A percentile compares a stretch with the other conserved stretches of the same genome.
These are phyloP conservation scores for Argya squamiceps DNA, from an alignment of 2,797 vertebrate species.

Conservation along the genomic window DNA sequence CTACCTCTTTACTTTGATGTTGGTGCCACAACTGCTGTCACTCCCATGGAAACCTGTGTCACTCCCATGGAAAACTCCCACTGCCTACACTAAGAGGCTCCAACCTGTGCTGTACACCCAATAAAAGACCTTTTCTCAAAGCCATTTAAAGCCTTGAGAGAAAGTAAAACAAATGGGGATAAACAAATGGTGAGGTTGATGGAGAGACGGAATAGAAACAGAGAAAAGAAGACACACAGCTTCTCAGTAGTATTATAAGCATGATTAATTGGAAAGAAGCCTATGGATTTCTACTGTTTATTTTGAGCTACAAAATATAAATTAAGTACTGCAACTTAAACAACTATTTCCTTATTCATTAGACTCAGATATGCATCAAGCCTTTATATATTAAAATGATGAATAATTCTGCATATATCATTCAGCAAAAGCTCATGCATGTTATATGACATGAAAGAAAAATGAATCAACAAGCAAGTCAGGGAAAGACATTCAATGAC, in stretches of 20 bases:
- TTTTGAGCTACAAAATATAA: conserved; percentile 6
- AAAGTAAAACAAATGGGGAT: background rate
- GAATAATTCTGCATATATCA: background rate
- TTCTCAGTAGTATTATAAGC: background rate
- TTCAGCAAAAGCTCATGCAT: background rate
- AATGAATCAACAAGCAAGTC: background rate
- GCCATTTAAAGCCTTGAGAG: background rate
- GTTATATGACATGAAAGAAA: background rate
- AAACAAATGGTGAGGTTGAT: background rate
- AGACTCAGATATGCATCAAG: background rate
- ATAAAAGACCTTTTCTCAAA: background rate
- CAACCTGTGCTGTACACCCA: background rate
- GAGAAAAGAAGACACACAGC: background rate
- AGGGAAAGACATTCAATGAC: background rate
- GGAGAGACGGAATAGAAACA: background rate
- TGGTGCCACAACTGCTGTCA: background rate
- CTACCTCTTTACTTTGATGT: conserved; percentile 8
- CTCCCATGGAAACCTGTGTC: background rate
- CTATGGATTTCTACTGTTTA: background rate
- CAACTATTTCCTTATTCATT: conserved; percentile 27
- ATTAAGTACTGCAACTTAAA: background rate
- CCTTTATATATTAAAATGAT: conserved; percentile 7
- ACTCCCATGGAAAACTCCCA: background rate
- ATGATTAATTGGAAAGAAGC: background rate
- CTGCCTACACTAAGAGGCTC: background rate